Evolutionary conservation across 2,113 vertebrate species (phyloP).

Genomic region (Mormoops blainvillei): DNA sequence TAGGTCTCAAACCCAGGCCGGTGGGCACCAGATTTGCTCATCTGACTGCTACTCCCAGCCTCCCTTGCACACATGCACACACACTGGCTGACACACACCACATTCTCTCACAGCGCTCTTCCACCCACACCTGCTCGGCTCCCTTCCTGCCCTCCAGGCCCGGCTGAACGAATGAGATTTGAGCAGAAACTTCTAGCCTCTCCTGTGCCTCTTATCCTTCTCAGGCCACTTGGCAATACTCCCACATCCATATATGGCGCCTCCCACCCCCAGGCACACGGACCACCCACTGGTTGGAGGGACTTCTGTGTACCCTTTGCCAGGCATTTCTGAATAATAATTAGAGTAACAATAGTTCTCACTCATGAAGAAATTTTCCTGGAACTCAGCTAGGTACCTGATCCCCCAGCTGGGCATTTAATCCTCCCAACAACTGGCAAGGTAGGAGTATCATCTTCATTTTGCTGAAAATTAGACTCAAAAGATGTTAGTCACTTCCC

Average conservation of each 20-base stretch:
- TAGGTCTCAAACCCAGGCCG: neutral
- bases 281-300: neutral
- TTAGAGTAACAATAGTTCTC: neutral
- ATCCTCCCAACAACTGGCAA: neutral
- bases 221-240: neutral
- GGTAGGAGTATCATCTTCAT: neutral
- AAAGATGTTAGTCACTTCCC: neutral
- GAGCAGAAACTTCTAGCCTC: neutral
- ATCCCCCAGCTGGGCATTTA: neutral
- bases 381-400: neutral
- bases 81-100: neutral
- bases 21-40: neutral
- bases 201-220: neutral
- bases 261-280: accelerated
- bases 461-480: neutral
- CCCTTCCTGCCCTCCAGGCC: neutral
- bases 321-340: neutral
- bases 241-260: accelerated
- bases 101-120: neutral
- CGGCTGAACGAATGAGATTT: neutral
- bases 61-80: neutral
- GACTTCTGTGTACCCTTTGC: neutral
- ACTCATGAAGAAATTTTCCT: neutral
- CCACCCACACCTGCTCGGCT: neutral
- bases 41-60: neutral